Base-by-base conservation (phyloP, 2,888 invertebrate species). In the Myopa tessellatipennis region DNA sequence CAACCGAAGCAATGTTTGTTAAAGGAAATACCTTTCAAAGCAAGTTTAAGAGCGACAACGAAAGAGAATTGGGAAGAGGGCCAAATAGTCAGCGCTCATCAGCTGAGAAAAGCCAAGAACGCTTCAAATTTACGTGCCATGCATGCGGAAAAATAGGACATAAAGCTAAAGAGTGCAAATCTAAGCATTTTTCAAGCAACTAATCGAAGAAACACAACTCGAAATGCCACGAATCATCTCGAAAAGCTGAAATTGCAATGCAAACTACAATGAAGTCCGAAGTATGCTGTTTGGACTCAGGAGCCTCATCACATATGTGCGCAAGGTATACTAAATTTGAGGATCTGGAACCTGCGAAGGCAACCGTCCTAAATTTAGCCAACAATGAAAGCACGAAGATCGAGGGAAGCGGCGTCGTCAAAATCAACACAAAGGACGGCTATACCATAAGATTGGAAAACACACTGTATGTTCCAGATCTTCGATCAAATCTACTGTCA, bases 391-490 rank as follows among this genome's bases (percentile, higher is more conserved):
- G 26, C 26, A 26, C 26, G 26, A 26, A 26, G 26, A 26, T 76
- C 18, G 36, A 18, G 38, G 74, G 76, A 14, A 52, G n/a, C 5
- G 77, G 79, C 36, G 76, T 58, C 12, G 36, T 60, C 36, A 58
- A 69, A n/a, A 60, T 75, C 38, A 79, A 78, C 18, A 60, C 40
- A 74, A 58, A 34, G 52, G 58, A 4, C 52, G 36, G 16, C 1
- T 45, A 8, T 4, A 45, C 14, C 40, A 40, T 63, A 34, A 74
- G 63, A 36, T 26, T 69, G n/a, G 63, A 68, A 26, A 55, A 76
- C 16, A 40, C 70, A 65, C 18, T 79, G n/a, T 78, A 58, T 26
- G 76, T 78, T 10, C 72, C 76, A 3, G 70, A 78, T 60, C 26
- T 26, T 26, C 26, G 26, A 26, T 26, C 26, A 26, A 26, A 26